These are phyloP conservation scores for Monochamus saltuarius DNA, from an alignment of 1,140 invertebrate species.

Conservation along the genomic window DNA sequence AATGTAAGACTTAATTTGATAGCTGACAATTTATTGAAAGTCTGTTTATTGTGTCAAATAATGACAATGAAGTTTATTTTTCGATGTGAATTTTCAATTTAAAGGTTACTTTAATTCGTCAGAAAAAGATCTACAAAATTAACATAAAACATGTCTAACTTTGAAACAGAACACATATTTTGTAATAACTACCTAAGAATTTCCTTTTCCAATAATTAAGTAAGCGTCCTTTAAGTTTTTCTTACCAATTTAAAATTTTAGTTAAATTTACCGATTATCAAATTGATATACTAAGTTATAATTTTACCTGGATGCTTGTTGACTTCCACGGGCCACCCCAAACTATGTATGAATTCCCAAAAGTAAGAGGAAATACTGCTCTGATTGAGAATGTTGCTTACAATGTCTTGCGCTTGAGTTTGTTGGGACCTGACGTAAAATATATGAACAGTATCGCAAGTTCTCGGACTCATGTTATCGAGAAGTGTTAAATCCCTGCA, in stretches of 20 bases:
- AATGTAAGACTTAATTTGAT: too few species aligned
- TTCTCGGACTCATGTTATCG: slow-evolving; percentile 79
- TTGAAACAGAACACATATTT: neutral
- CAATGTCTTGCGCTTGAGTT: slow-evolving; percentile 71
- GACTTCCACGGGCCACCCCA: slow-evolving; percentile 86
- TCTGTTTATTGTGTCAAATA: too few species aligned
- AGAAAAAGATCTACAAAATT: neutral
- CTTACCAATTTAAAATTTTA: too few species aligned
- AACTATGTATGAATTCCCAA: slow-evolving; percentile 74
- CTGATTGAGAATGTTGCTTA: slow-evolving; percentile 66
- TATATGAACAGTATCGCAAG: slow-evolving; percentile 90
- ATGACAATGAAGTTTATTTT: too few species aligned
- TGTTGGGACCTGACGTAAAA: slow-evolving; percentile 93
- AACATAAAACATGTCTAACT: neutral
- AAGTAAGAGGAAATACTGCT: slow-evolving; percentile 69
- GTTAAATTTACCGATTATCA: neutral
- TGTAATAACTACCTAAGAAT: too few species aligned
- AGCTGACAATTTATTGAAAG: too few species aligned
- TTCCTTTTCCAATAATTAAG: too few species aligned
- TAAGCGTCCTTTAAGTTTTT: too few species aligned
- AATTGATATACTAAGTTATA: neutral
- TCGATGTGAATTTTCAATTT: too few species aligned
- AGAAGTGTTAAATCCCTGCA: slow-evolving; percentile 72
- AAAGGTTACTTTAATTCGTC: too few species aligned
- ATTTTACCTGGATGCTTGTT: slow-evolving; percentile 69